Conservation (phyloP, 2,797 vertebrate genomes). For the Catamblyrhynchus diadema region DNA sequence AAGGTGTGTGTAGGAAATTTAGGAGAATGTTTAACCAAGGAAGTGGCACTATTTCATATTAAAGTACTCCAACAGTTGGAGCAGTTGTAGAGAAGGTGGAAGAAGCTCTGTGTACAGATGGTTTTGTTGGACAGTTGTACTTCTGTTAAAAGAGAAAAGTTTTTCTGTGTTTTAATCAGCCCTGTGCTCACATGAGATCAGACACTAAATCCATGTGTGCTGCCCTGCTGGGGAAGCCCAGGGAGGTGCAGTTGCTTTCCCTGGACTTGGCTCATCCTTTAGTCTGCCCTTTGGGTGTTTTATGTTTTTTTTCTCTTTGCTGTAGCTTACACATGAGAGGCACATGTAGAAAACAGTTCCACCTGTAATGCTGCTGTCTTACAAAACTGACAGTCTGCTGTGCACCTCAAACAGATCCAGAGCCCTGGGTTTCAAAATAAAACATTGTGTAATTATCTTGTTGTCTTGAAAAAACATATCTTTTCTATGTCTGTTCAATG, state of each 20-base stretch:
- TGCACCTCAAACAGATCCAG: not conserved
- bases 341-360: not conserved
- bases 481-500: not conserved
- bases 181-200: not conserved
- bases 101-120: not conserved
- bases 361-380: rapidly evolving
- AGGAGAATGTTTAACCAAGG: not conserved
- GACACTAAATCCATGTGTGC: not conserved
- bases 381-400: not conserved
- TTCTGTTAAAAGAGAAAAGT: not conserved
- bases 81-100: not conserved
- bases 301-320: not conserved
- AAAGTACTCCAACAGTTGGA: not conserved
- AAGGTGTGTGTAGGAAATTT: not conserved
- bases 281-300: not conserved
- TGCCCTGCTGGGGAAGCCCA: not conserved
- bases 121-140: not conserved
- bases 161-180: not conserved
- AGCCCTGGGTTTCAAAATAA: not conserved
- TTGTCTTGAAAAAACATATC: not conserved
- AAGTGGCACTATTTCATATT: not conserved
- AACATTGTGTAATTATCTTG: not conserved
- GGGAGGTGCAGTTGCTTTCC: not conserved
- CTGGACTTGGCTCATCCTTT: not conserved
- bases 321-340: not conserved